Conservation (phyloP, 2,888 invertebrate species). For the Mamestra brassicae region DNA sequence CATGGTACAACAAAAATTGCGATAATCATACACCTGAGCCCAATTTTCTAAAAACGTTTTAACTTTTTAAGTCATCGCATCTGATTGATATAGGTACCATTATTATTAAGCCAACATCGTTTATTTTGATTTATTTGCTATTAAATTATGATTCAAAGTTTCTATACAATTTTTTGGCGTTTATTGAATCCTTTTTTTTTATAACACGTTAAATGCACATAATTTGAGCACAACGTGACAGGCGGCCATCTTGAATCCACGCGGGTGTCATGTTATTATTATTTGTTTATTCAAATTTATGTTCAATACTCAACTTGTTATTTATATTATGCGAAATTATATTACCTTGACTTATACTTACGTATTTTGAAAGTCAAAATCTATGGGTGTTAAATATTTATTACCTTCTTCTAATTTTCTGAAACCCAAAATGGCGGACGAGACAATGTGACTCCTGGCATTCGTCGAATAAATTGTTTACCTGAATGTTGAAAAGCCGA, state of each 20-base stretch:
- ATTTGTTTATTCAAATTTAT: conserved; percentile 17
- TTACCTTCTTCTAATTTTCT: neutral
- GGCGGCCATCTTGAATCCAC: neutral
- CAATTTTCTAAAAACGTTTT: conserved; percentile 3
- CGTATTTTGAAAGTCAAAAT: conserved; percentile 20
- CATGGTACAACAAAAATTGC: neutral
- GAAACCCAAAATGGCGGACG: conserved; percentile 14
- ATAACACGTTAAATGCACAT: conserved; percentile 31
- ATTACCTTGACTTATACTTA: conserved; percentile 20
- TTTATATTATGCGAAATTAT: conserved; percentile 37
- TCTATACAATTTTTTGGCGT: neutral
- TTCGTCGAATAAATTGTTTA: neutral
- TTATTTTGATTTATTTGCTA: conserved; percentile 23
- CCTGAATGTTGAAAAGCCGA: neutral
- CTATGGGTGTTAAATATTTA: conserved; percentile 32
- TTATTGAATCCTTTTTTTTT: neutral
- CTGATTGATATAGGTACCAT: neutral
- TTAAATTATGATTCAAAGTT: neutral
- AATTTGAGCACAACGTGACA: conserved; percentile 28
- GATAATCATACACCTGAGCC: neutral
- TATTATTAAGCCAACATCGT: neutral
- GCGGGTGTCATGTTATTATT: conserved; percentile 6
- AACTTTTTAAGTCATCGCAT: neutral
- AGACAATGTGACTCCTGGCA: conserved; percentile 8
- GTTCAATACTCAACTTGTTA: conserved; percentile 24